phyloP scores from a whole-genome alignment of 2,113 vertebrate species.

The Turnix velox region DNA sequence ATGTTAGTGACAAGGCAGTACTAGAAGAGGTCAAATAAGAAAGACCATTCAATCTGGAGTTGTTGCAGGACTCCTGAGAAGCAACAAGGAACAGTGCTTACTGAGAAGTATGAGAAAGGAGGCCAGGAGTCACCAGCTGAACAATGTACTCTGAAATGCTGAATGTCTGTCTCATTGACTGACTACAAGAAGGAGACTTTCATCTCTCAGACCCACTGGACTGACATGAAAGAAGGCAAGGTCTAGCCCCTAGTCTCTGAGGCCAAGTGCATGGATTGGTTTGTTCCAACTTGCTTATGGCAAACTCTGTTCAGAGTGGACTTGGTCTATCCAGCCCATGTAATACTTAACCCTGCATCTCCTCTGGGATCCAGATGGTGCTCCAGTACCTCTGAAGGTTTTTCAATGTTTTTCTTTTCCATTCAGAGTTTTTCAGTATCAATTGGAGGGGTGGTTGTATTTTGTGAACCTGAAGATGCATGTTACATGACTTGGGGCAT shows the following conservation, averaged over 20 bases:
- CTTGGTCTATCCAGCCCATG: background rate
- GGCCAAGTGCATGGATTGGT: background rate
- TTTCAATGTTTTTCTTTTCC: background rate
- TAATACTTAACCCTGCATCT: background rate
- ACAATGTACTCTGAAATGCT: background rate
- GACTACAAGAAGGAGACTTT: background rate
- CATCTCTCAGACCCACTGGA: background rate
- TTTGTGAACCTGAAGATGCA: background rate
- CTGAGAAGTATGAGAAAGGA: background rate
- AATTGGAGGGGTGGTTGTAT: background rate
- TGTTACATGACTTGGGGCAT: background rate
- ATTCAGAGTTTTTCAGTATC: background rate
- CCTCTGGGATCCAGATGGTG: no score
- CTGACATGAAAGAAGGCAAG: background rate
- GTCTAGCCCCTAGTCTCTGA: background rate
- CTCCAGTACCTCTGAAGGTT: background rate
- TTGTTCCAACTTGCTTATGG: background rate
- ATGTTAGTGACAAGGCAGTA: background rate
- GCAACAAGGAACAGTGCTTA: background rate
- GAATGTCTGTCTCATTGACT: background rate
- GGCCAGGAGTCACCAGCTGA: background rate
- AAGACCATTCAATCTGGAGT: background rate
- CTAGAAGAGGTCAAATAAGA: conserved; percentile 13
- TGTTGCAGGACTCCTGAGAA: background rate
- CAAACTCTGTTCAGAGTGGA: background rate